Evolutionary conservation across 2,113 vertebrate species (phyloP).

Genomic region (Mustelus asterias): DNA sequence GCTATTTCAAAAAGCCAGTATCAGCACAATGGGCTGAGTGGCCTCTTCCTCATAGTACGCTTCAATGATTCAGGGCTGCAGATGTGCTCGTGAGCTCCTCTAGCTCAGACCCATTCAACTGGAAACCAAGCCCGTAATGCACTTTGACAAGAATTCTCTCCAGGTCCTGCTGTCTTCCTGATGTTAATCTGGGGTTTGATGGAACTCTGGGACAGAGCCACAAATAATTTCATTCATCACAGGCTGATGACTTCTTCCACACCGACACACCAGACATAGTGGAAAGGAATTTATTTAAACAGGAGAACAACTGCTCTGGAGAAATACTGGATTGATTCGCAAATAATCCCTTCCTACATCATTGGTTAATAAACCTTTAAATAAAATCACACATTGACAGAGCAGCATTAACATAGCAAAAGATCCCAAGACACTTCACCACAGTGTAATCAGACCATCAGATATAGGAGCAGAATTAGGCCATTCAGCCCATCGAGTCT

Average conservation of each 20-base stretch:
- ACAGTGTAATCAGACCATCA: background rate
- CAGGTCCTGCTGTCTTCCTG: background rate
- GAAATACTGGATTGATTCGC: background rate
- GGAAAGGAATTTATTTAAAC: background rate
- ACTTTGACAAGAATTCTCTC: background rate
- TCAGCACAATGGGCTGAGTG: background rate
- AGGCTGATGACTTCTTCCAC: background rate
- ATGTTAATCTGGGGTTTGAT: background rate
- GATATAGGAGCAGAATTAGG: no score
- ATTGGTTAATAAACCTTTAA: background rate
- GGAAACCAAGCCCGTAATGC: background rate
- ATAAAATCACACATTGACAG: background rate
- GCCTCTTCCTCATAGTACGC: background rate
- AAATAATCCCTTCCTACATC: background rate
- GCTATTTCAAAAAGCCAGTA: background rate
- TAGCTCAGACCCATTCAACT: background rate
- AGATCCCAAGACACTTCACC: background rate
- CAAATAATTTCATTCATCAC: background rate
- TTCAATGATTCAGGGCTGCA: background rate
- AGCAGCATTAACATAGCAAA: background rate
- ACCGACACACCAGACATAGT: background rate
- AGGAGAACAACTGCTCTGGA: background rate
- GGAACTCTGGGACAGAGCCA: background rate
- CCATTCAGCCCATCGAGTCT: no score
- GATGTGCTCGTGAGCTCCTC: background rate